phyloP scores from a whole-genome alignment of 1,140 invertebrate species.

The Nixonia krombeini region DNA sequence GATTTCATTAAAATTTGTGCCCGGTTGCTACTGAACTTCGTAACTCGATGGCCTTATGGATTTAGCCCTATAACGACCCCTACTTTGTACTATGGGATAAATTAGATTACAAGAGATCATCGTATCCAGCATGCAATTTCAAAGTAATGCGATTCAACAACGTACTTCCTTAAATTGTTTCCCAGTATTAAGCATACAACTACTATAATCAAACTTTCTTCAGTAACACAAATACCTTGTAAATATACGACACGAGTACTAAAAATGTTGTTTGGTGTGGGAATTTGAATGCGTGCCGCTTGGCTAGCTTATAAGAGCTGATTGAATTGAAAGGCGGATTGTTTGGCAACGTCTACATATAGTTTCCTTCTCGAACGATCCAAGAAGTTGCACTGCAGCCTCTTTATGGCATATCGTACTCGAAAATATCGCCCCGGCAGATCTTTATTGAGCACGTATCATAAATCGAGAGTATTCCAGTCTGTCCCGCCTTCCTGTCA shows the following conservation, averaged over 20 bases:
- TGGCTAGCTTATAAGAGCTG: no score
- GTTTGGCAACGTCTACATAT: neutral
- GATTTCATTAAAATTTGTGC: no score
- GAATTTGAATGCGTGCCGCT: neutral
- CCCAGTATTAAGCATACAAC: neutral
- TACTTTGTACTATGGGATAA: constrained; percentile 15
- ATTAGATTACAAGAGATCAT: constrained; percentile 24
- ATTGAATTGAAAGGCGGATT: neutral
- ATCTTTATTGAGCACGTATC: neutral
- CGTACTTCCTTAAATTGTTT: constrained; percentile 5
- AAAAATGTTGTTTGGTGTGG: no score
- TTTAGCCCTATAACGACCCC: constrained; percentile 6
- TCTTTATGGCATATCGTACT: neutral
- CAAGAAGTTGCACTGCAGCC: neutral
- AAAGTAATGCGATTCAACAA: constrained; percentile 12
- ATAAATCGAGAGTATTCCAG: neutral
- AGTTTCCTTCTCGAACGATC: neutral
- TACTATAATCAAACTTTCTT: neutral
- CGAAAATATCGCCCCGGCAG: neutral
- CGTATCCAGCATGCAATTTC: constrained; percentile 21
- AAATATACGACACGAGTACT: no score
- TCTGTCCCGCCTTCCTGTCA: neutral
- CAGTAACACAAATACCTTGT: no score
- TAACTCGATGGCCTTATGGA: constrained; percentile 7
- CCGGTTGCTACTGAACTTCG: neutral